Percentiles rank a stretch among this genome's conserved stretches.
These are phyloP conservation scores for Alaudala cheleensis DNA, from an alignment of 2,113 vertebrate species.

Conservation along the genomic window DNA sequence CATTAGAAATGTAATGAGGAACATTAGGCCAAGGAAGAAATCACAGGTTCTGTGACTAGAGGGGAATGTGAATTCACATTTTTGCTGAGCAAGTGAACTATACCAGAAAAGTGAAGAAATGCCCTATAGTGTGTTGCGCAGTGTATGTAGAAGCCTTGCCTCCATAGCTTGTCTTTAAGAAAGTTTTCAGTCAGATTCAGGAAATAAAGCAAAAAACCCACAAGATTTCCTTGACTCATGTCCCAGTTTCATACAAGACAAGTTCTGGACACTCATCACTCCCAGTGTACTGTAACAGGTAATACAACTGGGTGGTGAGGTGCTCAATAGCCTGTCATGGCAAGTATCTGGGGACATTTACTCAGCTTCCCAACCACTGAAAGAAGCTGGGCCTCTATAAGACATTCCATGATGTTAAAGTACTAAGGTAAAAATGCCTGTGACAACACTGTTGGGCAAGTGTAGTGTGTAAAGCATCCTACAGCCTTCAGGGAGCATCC, in stretches of 20 bases:
- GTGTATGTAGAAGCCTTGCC: neutral
- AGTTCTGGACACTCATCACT: neutral
- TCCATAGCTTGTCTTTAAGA: neutral
- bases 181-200: neutral
- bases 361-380: neutral
- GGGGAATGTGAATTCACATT: neutral
- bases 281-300: neutral
- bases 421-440: neutral
- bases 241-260: neutral
- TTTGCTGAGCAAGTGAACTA: neutral
- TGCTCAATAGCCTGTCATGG: neutral
- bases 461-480: neutral
- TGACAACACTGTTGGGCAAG: neutral
- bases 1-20: neutral
- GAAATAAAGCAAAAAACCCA: neutral
- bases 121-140: neutral
- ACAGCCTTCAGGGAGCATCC: neutral
- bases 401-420: neutral
- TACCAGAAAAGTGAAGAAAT: neutral
- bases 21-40: neutral
- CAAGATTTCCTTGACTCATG: neutral
- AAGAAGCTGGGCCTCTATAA: neutral
- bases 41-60: fast-evolving
- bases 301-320: neutral
- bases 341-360: neutral